phyloP scores from a whole-genome alignment of 2,888 invertebrate species.

The Ashinkailepas kermadecensis region DNA sequence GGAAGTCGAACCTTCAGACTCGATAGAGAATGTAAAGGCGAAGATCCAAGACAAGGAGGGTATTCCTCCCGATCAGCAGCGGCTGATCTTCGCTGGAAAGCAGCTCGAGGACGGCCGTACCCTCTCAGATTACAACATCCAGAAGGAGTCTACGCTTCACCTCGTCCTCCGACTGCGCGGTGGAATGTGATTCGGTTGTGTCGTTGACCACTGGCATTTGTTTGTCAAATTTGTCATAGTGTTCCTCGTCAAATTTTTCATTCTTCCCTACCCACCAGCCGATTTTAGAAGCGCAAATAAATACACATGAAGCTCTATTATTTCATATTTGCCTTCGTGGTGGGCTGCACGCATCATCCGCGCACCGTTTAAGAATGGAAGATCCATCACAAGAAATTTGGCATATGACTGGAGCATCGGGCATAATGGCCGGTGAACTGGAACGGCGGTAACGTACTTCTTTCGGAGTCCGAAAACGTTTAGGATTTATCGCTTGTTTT shows the following conservation, averaged over 20 bases:
- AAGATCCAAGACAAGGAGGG: conserved; percentile 52
- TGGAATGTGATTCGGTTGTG: conserved; percentile 35
- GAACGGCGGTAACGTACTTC: no score
- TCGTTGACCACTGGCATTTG: neutral
- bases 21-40: conserved; percentile 55
- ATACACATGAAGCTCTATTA: neutral
- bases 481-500: no score
- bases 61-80: conserved; percentile 54
- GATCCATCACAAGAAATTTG: no score
- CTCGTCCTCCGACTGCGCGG: conserved; percentile 39
- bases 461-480: no score
- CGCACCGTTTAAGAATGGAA: no score
- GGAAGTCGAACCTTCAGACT: conserved; percentile 55
- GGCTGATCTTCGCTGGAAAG: conserved; percentile 53
- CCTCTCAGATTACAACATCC: conserved; percentile 49
- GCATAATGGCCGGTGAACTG: no score
- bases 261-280: neutral
- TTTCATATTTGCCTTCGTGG: no score
- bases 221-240: neutral
- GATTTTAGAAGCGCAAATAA: neutral
- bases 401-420: no score
- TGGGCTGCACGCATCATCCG: no score
- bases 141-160: conserved; percentile 42
- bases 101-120: conserved; percentile 52
- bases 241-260: neutral